A percentile compares a stretch with the other conserved stretches of the same genome.
phyloP scores from a whole-genome alignment of 2,888 invertebrate genomes.

The Toxonevra muliebris region DNA sequence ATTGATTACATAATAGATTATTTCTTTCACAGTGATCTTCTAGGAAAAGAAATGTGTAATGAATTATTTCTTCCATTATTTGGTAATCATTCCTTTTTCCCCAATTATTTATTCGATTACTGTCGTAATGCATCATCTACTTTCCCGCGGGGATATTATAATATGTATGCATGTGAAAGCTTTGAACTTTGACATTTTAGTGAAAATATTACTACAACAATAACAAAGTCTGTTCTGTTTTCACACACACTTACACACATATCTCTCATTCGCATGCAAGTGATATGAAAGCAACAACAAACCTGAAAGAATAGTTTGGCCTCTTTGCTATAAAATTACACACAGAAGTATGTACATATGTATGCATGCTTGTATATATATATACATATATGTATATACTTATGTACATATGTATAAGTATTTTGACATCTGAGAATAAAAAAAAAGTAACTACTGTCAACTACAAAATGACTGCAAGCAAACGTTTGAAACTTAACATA shows the following conservation, averaged over 20 bases:
- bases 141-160: too few relatives aligned
- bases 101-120: too few relatives aligned
- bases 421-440: constrained; percentile 8
- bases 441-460: not conserved
- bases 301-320: too few relatives aligned
- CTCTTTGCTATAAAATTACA: not conserved
- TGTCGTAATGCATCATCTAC: too few relatives aligned
- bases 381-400: constrained; percentile 15
- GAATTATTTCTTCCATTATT: too few relatives aligned
- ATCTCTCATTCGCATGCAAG: too few relatives aligned
- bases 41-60: too few relatives aligned
- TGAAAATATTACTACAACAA: not conserved
- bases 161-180: not conserved
- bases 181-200: constrained; percentile 30
- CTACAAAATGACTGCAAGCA: constrained; percentile 12
- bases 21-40: too few relatives aligned
- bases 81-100: too few relatives aligned
- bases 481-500: too few relatives aligned
- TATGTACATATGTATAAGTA: constrained; percentile 16
- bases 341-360: not conserved
- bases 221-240: not conserved
- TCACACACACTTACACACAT: constrained; percentile 14
- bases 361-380: constrained; percentile 13
- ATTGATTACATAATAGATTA: too few relatives aligned
- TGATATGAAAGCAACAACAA: too few relatives aligned